These are phyloP conservation scores for Helicoverpa armigera DNA, from an alignment of 1,140 invertebrate genomes.

Conservation along the genomic window DNA sequence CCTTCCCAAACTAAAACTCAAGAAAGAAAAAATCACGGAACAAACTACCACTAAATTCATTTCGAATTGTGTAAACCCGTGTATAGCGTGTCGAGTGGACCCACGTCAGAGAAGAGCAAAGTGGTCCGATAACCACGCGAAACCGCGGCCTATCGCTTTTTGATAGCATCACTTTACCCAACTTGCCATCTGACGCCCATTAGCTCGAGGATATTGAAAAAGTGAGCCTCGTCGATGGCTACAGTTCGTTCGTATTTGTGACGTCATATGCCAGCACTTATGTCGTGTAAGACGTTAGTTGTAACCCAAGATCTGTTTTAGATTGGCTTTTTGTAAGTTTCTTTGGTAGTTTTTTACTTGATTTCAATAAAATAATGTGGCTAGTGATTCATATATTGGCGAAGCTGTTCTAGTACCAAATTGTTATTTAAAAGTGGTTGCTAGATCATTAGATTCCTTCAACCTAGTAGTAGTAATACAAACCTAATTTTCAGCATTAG, in stretches of 20 bases:
- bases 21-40: slow-evolving; percentile 1
- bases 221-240: slow-evolving; percentile 74
- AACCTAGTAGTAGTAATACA: too few species aligned
- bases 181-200: slow-evolving; percentile 85
- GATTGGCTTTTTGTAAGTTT: neutral
- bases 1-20: neutral
- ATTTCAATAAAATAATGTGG: too few species aligned
- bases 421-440: too few species aligned
- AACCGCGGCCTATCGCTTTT: slow-evolving; percentile 84
- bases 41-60: slow-evolving; percentile 45
- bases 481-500: too few species aligned
- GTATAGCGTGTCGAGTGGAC: slow-evolving; percentile 73
- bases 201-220: slow-evolving; percentile 84
- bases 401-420: too few species aligned
- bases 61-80: slow-evolving; percentile 59
- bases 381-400: too few species aligned
- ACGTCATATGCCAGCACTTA: slow-evolving; percentile 38
- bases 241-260: slow-evolving; percentile 46
- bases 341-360: neutral
- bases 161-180: slow-evolving; percentile 85
- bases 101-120: slow-evolving; percentile 79
- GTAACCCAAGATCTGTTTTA: slow-evolving; percentile 1
- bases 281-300: slow-evolving; percentile 29
- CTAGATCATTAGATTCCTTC: neutral
- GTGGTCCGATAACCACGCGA: slow-evolving; percentile 82